A percentile compares a stretch with the other conserved stretches of the same genome.
These are phyloP conservation scores for Lithophane semibrunnea DNA, from an alignment of 2,888 invertebrate genomes.

Conservation along the genomic window DNA sequence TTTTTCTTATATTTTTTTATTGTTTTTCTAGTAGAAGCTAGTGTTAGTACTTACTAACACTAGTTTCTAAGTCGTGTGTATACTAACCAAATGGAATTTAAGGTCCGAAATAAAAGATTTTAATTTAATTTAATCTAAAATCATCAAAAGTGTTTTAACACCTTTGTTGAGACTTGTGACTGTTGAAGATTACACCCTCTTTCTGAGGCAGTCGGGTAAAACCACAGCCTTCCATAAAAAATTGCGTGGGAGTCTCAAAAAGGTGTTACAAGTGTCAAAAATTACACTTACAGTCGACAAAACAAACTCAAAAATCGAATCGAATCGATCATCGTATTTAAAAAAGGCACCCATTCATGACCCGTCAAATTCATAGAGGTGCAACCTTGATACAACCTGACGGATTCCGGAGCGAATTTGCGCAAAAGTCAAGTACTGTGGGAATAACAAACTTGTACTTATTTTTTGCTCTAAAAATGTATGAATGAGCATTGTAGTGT, in stretches of 20 bases:
- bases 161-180: background rate
- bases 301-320: constrained; percentile 85
- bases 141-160: background rate
- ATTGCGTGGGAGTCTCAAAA: constrained; percentile 81
- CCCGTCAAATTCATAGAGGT: constrained; percentile 67
- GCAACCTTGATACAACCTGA: constrained; percentile 72
- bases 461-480: constrained; percentile 69
- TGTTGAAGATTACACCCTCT: background rate
- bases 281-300: constrained; percentile 73
- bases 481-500: constrained; percentile 85
- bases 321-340: constrained; percentile 85
- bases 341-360: constrained; percentile 74
- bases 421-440: constrained; percentile 79
- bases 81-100: too few relatives aligned
- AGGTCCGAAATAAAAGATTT: too few relatives aligned
- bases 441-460: constrained; percentile 76
- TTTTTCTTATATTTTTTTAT: too few relatives aligned
- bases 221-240: constrained; percentile 27
- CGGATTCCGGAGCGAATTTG: constrained; percentile 75
- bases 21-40: too few relatives aligned
- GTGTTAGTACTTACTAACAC: too few relatives aligned
- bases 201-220: background rate
- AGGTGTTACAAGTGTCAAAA: constrained; percentile 72
- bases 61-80: too few relatives aligned
- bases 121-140: background rate